Conservation (phyloP, 2,888 invertebrate species). For the Conomelus anceps region DNA sequence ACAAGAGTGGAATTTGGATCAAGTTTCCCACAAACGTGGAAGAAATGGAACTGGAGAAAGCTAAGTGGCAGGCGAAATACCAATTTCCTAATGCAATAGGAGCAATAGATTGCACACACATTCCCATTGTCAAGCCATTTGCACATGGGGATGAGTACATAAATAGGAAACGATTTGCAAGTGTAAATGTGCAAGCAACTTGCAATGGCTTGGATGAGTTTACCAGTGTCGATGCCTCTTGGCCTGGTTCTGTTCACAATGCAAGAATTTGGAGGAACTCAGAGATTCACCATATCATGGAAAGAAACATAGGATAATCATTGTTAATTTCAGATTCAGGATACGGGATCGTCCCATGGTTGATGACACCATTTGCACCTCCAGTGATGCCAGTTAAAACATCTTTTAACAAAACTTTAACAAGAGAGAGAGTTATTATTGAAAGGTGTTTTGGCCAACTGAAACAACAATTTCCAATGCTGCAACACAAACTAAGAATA, state of each 20-base stretch:
- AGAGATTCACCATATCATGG: neutral
- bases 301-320: neutral
- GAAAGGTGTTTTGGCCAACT: neutral
- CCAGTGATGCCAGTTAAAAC: neutral
- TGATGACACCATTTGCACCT: neutral
- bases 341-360: neutral
- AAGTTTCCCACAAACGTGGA: neutral
- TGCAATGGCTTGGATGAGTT: neutral
- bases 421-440: neutral
- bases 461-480: neutral
- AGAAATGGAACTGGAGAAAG: constrained; percentile 8
- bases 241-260: neutral
- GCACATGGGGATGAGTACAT: constrained; percentile 19
- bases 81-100: constrained; percentile 15
- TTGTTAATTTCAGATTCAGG: neutral
- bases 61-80: constrained; percentile 3
- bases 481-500: too few species aligned
- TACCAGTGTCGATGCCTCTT: constrained; percentile 3
- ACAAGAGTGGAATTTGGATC: neutral
- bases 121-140: constrained; percentile 4
- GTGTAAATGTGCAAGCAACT: neutral
- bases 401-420: neutral
- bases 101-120: constrained; percentile 14
- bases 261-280: neutral
- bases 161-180: neutral